Evolutionary conservation across 2,113 vertebrate species (phyloP).

Genomic region (Indicator maculatus): DNA sequence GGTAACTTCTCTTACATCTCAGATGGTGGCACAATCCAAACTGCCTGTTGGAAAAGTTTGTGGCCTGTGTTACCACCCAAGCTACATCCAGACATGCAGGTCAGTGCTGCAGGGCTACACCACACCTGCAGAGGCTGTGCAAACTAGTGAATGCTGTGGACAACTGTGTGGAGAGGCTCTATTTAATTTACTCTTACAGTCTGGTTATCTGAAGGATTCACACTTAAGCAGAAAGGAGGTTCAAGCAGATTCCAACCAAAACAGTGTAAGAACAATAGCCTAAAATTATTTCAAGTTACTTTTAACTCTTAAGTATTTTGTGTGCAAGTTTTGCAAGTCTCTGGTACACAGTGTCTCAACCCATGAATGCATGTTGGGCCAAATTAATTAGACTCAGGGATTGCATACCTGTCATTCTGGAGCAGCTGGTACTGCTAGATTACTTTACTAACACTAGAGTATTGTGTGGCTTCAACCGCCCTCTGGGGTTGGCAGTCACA

Average conservation of each 20-base stretch:
- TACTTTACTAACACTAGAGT: too few relatives aligned
- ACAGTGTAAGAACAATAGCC: neutral
- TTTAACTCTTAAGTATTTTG: neutral
- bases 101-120: rapidly evolving
- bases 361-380: rapidly evolving
- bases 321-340: neutral
- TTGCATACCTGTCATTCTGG: neutral
- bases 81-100: rapidly evolving
- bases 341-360: neutral
- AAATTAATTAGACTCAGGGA: neutral
- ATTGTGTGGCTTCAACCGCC: neutral
- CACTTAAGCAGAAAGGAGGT: neutral
- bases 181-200: neutral
- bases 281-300: neutral
- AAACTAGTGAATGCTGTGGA: rapidly evolving
- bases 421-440: neutral
- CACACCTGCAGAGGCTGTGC: neutral
- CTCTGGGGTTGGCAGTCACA: neutral
- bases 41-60: neutral
- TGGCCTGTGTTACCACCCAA: neutral
- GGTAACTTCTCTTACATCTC: neutral
- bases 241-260: neutral
- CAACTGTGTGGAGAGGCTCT: neutral
- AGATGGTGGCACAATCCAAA: neutral
- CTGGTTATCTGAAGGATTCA: neutral